Evolutionary conservation across 53 echinoderm and acorn worm genomes (phyloP).

Genomic region (Temnopleurus reevesii): DNA sequence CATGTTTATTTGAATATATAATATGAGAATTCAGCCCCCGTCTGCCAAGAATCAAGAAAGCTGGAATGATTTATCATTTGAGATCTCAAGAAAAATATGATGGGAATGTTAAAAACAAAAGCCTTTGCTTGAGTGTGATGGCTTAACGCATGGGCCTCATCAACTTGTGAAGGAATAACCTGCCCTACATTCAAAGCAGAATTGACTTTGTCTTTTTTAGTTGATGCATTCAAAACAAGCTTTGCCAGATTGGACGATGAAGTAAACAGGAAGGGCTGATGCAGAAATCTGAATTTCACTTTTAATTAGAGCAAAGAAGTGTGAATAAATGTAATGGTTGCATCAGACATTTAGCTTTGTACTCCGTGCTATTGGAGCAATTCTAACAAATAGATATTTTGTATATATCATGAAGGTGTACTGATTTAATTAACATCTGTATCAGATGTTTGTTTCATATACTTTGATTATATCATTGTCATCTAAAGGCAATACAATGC

Average conservation of each 20-base stretch:
- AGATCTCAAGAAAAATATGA: neutral
- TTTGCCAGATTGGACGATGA: neutral
- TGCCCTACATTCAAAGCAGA: neutral
- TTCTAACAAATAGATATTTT: too few relatives aligned
- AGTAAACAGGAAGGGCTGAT: neutral
- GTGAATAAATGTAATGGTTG: neutral
- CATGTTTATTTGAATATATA: neutral
- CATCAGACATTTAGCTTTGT: neutral
- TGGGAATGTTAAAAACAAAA: neutral
- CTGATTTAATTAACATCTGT: too few relatives aligned
- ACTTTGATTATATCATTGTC: too few relatives aligned
- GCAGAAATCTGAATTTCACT: neutral
- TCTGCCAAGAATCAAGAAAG: neutral
- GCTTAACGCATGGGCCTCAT: neutral
- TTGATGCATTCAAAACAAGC: neutral
- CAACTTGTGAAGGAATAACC: neutral
- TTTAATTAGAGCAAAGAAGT: constrained; percentile 1
- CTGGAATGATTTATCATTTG: neutral
- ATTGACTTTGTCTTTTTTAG: neutral
- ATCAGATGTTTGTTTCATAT: too few relatives aligned
- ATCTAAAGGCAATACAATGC: too few relatives aligned
- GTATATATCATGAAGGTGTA: too few relatives aligned
- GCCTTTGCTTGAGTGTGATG: neutral
- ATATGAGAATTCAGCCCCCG: neutral
- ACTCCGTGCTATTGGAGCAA: too few relatives aligned